Evolutionary conservation across 2,113 vertebrate species (phyloP).

Genomic region (Chaenocephalus aceratus): DNA sequence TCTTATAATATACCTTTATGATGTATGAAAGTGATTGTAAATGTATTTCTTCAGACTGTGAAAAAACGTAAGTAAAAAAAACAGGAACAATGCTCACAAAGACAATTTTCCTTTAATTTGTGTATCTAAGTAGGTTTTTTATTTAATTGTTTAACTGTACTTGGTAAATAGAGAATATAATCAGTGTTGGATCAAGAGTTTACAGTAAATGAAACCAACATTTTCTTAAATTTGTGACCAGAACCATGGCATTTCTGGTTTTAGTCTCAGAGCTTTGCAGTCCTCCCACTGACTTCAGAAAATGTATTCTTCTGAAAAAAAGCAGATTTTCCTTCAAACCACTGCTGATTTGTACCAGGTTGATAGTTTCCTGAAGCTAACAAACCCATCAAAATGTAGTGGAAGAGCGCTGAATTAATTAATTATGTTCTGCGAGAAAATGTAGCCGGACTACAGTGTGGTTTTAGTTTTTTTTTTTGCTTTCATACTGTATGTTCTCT

Average conservation of each 20-base stretch:
- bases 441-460: neutral
- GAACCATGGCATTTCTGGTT: neutral
- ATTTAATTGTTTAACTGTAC: too few species aligned
- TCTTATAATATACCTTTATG: too few species aligned
- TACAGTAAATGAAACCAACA: neutral
- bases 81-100: neutral
- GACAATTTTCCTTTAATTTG: neutral
- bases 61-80: neutral
- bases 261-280: neutral
- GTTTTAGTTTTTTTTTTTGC: neutral
- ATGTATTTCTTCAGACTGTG: neutral
- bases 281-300: neutral
- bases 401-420: slow-evolving; percentile 1
- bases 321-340: neutral
- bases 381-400: slow-evolving; percentile 22
- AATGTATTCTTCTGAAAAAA: slow-evolving; percentile 11
- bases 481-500: slow-evolving; percentile 16
- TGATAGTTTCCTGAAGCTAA: slow-evolving; percentile 51
- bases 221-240: neutral
- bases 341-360: slow-evolving; percentile 19
- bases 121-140: neutral
- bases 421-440: slow-evolving; percentile 20
- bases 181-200: neutral
- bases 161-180: neutral
- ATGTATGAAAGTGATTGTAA: neutral